These are phyloP conservation scores for Zaprionus ghesquierei DNA, from an alignment of 1,140 invertebrate genomes.

Conservation along the genomic window DNA sequence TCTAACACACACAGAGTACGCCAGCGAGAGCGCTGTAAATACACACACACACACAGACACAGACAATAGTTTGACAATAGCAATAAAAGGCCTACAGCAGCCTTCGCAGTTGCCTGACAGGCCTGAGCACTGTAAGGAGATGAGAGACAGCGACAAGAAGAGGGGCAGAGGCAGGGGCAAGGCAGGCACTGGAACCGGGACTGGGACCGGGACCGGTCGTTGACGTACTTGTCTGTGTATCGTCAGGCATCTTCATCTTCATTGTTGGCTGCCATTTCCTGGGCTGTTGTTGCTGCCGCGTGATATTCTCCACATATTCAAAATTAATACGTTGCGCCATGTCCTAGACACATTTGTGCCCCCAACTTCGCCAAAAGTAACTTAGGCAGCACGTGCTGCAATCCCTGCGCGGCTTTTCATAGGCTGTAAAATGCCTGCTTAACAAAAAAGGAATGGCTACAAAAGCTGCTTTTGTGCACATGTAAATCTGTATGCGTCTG, in stretches of 20 bases:
- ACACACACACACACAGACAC: constrained; percentile 9
- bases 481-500: constrained; percentile 23
- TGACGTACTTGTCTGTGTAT: constrained; percentile 75
- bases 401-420: constrained; percentile 55
- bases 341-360: constrained; percentile 76
- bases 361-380: background rate
- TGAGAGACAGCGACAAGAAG: background rate
- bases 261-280: constrained; percentile 76
- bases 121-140: background rate
- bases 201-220: background rate
- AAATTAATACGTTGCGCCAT: constrained; percentile 77
- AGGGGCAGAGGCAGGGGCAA: background rate
- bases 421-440: constrained; percentile 61
- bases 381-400: constrained; percentile 57
- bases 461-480: constrained; percentile 22
- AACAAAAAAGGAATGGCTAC: constrained; percentile 24
- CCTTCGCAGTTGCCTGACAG: constrained; percentile 23
- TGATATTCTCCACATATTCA: constrained; percentile 80
- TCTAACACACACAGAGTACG: background rate
- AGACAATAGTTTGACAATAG: constrained; percentile 80
- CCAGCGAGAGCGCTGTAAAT: background rate
- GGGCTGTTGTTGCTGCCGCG: constrained; percentile 34
- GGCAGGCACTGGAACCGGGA: background rate
- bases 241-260: constrained; percentile 69
- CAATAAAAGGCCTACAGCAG: constrained; percentile 77